Conservation (phyloP, 2,797 vertebrate genomes). For the Cynopterus sphinx region DNA sequence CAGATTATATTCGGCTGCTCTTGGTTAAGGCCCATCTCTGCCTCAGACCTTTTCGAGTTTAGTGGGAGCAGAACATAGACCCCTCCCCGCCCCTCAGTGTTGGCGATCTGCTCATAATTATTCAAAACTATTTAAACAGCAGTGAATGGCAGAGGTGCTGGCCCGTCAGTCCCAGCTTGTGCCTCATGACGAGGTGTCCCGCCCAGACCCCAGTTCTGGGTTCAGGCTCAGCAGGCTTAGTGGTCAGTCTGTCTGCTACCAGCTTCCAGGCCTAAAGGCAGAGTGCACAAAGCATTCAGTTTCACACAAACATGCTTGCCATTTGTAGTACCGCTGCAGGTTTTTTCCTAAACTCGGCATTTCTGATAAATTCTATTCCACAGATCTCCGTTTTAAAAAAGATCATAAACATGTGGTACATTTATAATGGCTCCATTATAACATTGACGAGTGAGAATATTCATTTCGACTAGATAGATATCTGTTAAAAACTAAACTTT, state of each 20-base stretch:
- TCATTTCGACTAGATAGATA: not conserved
- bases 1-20: not conserved
- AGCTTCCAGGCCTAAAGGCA: not conserved
- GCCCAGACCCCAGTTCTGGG: not conserved
- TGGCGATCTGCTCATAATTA: not conserved
- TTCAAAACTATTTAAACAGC: not conserved
- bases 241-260: not conserved
- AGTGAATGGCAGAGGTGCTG: not conserved
- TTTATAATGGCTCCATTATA: not conserved
- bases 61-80: not conserved
- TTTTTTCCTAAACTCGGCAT: not conserved
- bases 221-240: not conserved
- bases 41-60: not conserved
- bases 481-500: constrained; percentile 16
- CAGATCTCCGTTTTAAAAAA: not conserved
- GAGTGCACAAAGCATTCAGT: not conserved
- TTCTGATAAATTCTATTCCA: constrained; percentile 40
- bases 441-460: not conserved
- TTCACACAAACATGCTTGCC: not conserved
- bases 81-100: no score
- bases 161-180: not conserved
- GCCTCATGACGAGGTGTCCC: not conserved
- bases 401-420: not conserved
- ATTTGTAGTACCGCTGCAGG: not conserved
- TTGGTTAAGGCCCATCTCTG: not conserved